Percentiles rank a stretch among this genome's conserved stretches.
Conservation (phyloP, 2,113 vertebrate genomes). For the Isichthys henryi region DNA sequence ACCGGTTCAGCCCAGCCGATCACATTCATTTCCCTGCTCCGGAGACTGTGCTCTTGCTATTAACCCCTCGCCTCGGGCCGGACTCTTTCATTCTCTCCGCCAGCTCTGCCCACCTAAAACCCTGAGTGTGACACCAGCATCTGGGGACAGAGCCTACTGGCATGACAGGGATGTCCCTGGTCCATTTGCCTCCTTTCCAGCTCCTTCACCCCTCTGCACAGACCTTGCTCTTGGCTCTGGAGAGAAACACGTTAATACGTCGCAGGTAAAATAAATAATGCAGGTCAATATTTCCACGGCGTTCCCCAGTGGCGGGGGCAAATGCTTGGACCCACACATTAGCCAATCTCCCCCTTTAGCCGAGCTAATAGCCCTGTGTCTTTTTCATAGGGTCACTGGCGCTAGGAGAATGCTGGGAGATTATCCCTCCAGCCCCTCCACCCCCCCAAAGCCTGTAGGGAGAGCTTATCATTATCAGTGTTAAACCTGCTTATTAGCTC, state of each 20-base stretch:
- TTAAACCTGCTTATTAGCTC: conserved; percentile 67
- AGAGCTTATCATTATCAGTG: conserved; percentile 65
- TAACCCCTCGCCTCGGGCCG: conserved; percentile 49
- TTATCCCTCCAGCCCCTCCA: conserved; percentile 30
- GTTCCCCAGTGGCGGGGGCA: conserved; percentile 43
- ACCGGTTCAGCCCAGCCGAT: conserved; percentile 42
- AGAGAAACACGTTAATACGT: conserved; percentile 62
- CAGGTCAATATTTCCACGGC: conserved; percentile 58
- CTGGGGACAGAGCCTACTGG: conserved; percentile 31
- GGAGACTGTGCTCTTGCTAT: conserved; percentile 51
- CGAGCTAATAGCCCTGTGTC: conserved; percentile 42
- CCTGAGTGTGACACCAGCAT: conserved; percentile 22
- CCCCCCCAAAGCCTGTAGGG: conserved; percentile 47
- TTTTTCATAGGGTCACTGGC: background rate
- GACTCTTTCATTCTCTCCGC: conserved; percentile 4
- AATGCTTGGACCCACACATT: conserved; percentile 50
- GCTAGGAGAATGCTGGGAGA: conserved; percentile 37
- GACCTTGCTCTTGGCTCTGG: conserved; percentile 59
- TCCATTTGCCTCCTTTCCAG: conserved; percentile 30
- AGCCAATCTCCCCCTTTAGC: conserved; percentile 50
- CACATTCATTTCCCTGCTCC: conserved; percentile 48
- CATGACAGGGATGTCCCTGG: conserved; percentile 39
- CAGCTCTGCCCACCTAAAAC: background rate
- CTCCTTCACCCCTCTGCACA: conserved; percentile 41
- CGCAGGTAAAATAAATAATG: conserved; percentile 63